Evolutionary conservation across 2,797 vertebrate genomes (phyloP).

Genomic region (Huso huso): DNA sequence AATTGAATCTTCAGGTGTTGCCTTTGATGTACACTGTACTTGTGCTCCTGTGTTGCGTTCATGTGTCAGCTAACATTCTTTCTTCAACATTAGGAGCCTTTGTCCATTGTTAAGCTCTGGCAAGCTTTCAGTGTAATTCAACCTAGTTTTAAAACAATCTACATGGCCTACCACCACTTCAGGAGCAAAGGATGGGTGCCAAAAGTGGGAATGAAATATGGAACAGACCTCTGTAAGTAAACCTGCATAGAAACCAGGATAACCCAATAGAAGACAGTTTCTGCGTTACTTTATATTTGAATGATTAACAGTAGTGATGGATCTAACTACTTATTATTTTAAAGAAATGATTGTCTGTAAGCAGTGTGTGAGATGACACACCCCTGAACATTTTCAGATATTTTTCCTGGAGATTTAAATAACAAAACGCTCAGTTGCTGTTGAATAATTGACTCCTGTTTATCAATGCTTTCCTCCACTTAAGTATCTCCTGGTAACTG

Average conservation of each 20-base stretch:
- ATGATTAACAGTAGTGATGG: neutral
- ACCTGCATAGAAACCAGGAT: neutral
- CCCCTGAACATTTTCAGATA: slow-evolving; percentile 18
- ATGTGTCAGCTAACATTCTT: neutral
- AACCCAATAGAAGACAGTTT: neutral
- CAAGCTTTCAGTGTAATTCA: slow-evolving; percentile 53
- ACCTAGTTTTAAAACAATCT: slow-evolving; percentile 68
- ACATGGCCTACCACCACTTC: slow-evolving; percentile 81
- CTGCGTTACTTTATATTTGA: neutral
- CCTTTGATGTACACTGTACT: neutral
- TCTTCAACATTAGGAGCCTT: slow-evolving; percentile 60
- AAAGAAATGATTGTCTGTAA: neutral
- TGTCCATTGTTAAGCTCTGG: slow-evolving; percentile 77
- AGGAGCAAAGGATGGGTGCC: slow-evolving; percentile 90
- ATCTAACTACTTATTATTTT: neutral
- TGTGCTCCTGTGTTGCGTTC: neutral
- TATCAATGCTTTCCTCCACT: slow-evolving; percentile 25
- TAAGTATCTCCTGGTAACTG: neutral
- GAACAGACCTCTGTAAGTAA: slow-evolving; percentile 79
- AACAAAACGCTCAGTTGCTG: slow-evolving; percentile 10
- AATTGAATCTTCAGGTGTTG: neutral
- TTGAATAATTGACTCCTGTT: slow-evolving; percentile 36
- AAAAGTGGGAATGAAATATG: slow-evolving; percentile 87
- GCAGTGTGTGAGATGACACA: slow-evolving; percentile 5
- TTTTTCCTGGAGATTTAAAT: slow-evolving; percentile 29